Base-by-base conservation (phyloP, 2,888 invertebrate species). In the Drosophila mulleri region DNA sequence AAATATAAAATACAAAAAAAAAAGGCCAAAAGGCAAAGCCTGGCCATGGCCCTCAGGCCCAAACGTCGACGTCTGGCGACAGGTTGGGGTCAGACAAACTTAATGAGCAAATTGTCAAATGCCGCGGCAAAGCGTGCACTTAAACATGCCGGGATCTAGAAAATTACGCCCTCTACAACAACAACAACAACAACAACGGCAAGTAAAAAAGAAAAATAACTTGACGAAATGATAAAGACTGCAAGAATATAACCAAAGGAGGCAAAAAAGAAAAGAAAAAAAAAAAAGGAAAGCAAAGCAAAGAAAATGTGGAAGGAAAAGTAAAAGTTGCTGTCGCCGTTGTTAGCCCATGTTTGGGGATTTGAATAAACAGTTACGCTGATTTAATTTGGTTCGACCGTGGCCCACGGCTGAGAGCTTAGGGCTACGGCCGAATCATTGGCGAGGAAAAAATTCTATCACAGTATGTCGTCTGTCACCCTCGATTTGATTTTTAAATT, bases 361-460 rank as follows among this genome's bases (percentile, higher is more conserved):
- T 91, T 90, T 90, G 92, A 90, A 91, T 91, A 92, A 91, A 91
- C 92, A 91, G 91, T 90, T 90, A 90, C 90, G 91, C 90, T 92
- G 92, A 91, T 91, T 91, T 91, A 89, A 91, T 91, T 91, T 90
- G 75, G 67, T 67, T 56, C 66, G 54, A 29, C 75, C 71, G 53
- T 48, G 67, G 66, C 45, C 62, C 77, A 44, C 44, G 39, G 18
- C 77, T 32, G 32, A 44, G 57, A 48, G 18, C 26, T 35, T 41
- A 50, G 58, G 50, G 58, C 59, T 29, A 41, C 48, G 29, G 61
- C 56, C 64, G 54, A 72, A 72, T 75, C 75, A 75, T 79, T 71
- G 78, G 68, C 64, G 61, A 54, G 58, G 62, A 88, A 70, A 67
- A 82, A 88, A 84, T 87, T 89, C 87, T 87, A 87, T 85, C 88